Conservation (phyloP, 2,888 invertebrate species). For the Chrysotoxum bicinctum region DNA sequence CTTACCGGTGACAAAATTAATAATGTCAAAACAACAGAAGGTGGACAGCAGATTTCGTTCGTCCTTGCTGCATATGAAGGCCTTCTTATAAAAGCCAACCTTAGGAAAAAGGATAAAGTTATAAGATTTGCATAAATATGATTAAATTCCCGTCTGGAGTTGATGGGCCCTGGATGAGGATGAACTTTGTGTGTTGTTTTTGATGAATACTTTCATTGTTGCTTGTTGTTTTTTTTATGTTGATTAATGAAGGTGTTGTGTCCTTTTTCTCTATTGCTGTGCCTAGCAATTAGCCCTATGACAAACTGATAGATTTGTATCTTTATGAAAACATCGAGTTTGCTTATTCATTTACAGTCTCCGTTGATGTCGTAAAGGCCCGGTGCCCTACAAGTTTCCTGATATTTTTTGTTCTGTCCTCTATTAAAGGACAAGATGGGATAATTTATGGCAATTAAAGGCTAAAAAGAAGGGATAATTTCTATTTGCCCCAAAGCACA, state of each 20-base stretch:
- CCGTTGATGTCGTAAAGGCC: neutral
- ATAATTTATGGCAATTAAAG: slow-evolving; percentile 69
- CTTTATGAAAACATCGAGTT: slow-evolving; percentile 24
- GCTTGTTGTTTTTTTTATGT: slow-evolving; percentile 3
- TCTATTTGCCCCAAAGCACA: slow-evolving; percentile 17
- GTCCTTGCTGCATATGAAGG: slow-evolving; percentile 15
- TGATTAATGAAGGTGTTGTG: slow-evolving; percentile 46
- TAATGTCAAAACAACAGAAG: neutral
- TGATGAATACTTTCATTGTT: slow-evolving; percentile 21
- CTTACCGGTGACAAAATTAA: neutral
- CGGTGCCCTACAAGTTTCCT: slow-evolving; percentile 12
- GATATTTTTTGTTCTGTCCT: slow-evolving; percentile 8
- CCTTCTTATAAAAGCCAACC: slow-evolving; percentile 13
- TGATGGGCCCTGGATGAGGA: neutral
- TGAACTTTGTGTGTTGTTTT: slow-evolving; percentile 16
- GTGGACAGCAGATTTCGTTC: neutral
- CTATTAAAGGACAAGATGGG: slow-evolving; percentile 46
- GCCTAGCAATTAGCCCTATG: slow-evolving; percentile 58
- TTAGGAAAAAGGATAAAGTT: slow-evolving; percentile 53
- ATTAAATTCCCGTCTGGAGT: slow-evolving; percentile 42
- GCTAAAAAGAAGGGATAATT: slow-evolving; percentile 37
- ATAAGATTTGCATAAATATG: slow-evolving; percentile 63
- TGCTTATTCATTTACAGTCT: slow-evolving; percentile 49
- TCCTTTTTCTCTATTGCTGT: slow-evolving; percentile 20
- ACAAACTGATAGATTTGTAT: slow-evolving; percentile 65